These are phyloP conservation scores for Eupsittula cactorum DNA, from an alignment of 2,113 vertebrate species.

Conservation along the genomic window DNA sequence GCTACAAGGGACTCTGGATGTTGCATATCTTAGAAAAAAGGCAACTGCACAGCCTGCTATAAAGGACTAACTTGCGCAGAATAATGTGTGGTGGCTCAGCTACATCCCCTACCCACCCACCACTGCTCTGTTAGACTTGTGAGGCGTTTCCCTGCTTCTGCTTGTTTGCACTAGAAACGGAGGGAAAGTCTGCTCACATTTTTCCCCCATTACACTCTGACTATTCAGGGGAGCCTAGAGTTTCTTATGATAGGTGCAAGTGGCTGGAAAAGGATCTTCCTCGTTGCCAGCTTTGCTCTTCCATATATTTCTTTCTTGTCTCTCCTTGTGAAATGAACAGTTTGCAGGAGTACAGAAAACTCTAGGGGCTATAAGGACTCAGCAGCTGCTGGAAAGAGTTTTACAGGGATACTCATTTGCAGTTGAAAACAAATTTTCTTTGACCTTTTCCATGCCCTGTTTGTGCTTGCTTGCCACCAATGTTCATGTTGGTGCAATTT, in stretches of 20 bases:
- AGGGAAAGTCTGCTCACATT: not conserved
- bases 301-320: not conserved
- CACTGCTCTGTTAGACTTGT: not conserved
- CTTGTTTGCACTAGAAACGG: not conserved
- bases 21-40: not conserved
- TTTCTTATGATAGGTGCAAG: fast-evolving
- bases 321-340: not conserved
- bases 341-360: not conserved
- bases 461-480: conserved; percentile 41
- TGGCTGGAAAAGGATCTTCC: not conserved
- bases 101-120: not conserved
- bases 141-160: not conserved
- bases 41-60: not conserved
- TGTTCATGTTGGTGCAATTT: conserved; percentile 39
- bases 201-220: fast-evolving
- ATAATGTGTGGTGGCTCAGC: not conserved
- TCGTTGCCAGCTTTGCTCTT: not conserved
- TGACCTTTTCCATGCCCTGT: conserved; percentile 45
- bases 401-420: not conserved
- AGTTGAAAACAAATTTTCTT: conserved; percentile 22
- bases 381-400: not conserved
- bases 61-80: not conserved
- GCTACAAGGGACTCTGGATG: not conserved
- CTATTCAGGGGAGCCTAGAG: not conserved
- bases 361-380: not conserved